Percentiles rank a stretch among this genome's conserved stretches.
These are phyloP conservation scores for Caenorhabditis macrosperma DNA, from an alignment of 2,888 invertebrate species.

Conservation along the genomic window DNA sequence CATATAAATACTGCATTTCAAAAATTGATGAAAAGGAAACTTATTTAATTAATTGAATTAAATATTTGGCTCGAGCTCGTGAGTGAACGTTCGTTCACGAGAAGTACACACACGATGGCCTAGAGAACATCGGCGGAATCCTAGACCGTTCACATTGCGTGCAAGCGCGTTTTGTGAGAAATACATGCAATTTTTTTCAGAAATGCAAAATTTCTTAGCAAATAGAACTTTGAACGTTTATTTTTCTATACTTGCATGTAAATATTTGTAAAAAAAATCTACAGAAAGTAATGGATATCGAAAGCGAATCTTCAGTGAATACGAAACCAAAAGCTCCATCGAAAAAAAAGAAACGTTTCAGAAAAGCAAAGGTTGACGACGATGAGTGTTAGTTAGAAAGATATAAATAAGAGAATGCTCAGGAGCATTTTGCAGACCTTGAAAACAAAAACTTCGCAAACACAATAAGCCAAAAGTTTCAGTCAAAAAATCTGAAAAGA, in stretches of 20 bases:
- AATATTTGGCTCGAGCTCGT: not conserved
- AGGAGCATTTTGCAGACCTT: constrained; percentile 24
- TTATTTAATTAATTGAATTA: too few species aligned
- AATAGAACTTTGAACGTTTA: not conserved
- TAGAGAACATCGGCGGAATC: not conserved
- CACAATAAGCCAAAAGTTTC: constrained; percentile 40
- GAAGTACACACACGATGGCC: constrained; percentile 5
- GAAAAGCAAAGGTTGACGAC: constrained; percentile 42
- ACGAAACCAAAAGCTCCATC: constrained; percentile 8
- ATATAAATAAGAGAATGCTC: not conserved
- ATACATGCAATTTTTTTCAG: too few species aligned
- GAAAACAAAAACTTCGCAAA: constrained; percentile 48
- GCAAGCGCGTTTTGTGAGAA: not conserved
- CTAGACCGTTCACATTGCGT: not conserved
- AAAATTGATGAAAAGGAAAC: too few species aligned
- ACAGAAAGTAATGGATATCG: constrained; percentile 7
- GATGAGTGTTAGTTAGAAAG: constrained; percentile 53
- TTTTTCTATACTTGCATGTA: not conserved
- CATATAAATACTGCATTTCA: too few species aligned
- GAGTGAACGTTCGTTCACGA: not conserved
- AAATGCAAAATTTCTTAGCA: too few species aligned
- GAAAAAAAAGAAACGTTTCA: constrained; percentile 35
- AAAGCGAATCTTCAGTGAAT: constrained; percentile 18
- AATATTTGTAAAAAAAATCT: not conserved
- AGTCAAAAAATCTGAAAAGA: constrained; percentile 1